A percentile compares a stretch with the other conserved stretches of the same genome.
These are phyloP conservation scores for Drosophila recens DNA, from an alignment of 2,888 invertebrate genomes.

Conservation along the genomic window DNA sequence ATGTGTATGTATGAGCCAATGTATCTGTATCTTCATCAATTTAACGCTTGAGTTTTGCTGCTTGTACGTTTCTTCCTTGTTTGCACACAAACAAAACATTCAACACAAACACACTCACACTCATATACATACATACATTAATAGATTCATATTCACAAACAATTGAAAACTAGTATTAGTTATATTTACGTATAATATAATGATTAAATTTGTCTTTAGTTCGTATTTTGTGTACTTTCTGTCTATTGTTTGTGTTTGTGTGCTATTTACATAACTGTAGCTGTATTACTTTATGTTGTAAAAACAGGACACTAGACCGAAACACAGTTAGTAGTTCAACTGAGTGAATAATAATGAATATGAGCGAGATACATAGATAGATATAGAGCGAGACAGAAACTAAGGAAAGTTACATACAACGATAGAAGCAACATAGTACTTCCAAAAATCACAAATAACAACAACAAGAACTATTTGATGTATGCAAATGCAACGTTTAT, in stretches of 20 bases:
- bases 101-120: conserved; percentile 15
- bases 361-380: conserved; percentile 20
- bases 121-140: conserved; percentile 2
- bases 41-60: conserved; percentile 49
- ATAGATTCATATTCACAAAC: conserved; percentile 14
- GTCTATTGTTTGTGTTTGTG: conserved; percentile 34
- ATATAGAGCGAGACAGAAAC: conserved; percentile 5
- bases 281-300: conserved; percentile 36
- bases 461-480: conserved; percentile 27
- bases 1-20: background rate
- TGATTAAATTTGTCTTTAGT: conserved; percentile 34
- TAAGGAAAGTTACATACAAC: conserved; percentile 54
- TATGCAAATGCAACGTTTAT: conserved; percentile 28
- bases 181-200: conserved; percentile 33
- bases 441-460: conserved; percentile 53
- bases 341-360: conserved; percentile 21
- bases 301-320: conserved; percentile 47
- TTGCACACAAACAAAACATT: conserved; percentile 24
- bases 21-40: conserved; percentile 5
- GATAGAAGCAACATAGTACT: conserved; percentile 72
- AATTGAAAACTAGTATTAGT: conserved; percentile 43
- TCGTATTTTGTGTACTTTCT: conserved; percentile 27
- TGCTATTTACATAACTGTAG: conserved; percentile 33
- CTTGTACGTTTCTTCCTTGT: conserved; percentile 38
- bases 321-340: conserved; percentile 41